Conservation (phyloP, 2,888 invertebrate species). For the Pelosia muscerda region DNA sequence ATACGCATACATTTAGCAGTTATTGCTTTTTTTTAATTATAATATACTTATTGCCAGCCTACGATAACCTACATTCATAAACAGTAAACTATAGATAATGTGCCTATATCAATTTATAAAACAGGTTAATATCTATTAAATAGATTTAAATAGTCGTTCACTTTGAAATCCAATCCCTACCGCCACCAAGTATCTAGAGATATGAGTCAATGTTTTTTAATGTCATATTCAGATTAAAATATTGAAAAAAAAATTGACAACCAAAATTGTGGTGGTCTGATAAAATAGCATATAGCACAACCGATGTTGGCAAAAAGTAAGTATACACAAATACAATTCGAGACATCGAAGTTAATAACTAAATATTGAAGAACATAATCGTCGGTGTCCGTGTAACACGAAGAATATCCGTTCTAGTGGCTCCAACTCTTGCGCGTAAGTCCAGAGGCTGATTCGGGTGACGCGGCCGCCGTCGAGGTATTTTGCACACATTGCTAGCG, state of each 20-base stretch:
- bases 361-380: slow-evolving; percentile 44
- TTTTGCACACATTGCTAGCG: slow-evolving; percentile 86
- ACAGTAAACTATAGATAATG: slow-evolving; percentile 55
- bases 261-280: slow-evolving; percentile 43
- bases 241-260: slow-evolving; percentile 40
- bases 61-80: slow-evolving; percentile 46
- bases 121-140: slow-evolving; percentile 62
- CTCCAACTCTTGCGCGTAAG: slow-evolving; percentile 51
- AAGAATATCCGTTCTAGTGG: slow-evolving; percentile 29
- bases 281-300: slow-evolving; percentile 36
- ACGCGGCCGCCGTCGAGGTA: slow-evolving; percentile 71
- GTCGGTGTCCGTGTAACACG: slow-evolving; percentile 27
- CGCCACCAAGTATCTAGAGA: slow-evolving; percentile 68
- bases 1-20: slow-evolving; percentile 41
- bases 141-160: slow-evolving; percentile 60
- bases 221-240: slow-evolving; percentile 38
- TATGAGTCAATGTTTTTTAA: slow-evolving; percentile 48
- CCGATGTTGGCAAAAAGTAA: slow-evolving; percentile 38
- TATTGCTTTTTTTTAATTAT: slow-evolving; percentile 37
- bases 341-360: slow-evolving; percentile 42
- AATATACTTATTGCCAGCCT: slow-evolving; percentile 55
- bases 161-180: slow-evolving; percentile 63
- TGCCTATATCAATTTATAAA: slow-evolving; percentile 59
- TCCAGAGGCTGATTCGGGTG: slow-evolving; percentile 80
- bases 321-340: slow-evolving; percentile 50